Base-by-base conservation (phyloP, 2,888 invertebrate genomes). In the Stenichneumon culpator region DNA sequence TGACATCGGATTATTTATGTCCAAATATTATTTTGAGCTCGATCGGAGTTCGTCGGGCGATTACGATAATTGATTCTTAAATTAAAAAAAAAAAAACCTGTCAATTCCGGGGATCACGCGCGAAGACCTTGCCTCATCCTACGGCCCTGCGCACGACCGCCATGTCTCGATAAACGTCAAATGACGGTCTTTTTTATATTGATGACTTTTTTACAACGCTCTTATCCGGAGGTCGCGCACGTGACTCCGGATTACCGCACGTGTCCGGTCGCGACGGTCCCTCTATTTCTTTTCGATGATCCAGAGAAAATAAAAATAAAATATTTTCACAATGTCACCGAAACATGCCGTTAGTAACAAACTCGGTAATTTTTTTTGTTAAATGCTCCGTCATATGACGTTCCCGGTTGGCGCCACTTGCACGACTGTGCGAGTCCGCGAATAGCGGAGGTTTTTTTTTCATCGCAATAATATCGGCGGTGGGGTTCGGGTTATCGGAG, bases 381-480 rank as follows among this genome's bases (percentile, higher is more conserved):
- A 57, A 57, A 57, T 57, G 57, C 57, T 22, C 57, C 25, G 57
- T 25, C 57, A 57, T 14, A 14, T 57, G 57, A 57, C 57, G 57
- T 25, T 22, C 22, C 1, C 11, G 11, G 22, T 14, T 25, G 25
- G 60, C 60, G 60, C 60, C 25, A 28, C 60, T 5, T 11, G 32
- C 22, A 9, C n/a, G 25, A 16, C 28, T 14, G 25, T 25, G 63
- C 16, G 5, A 7, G 28, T 32, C 32, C 28, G 63, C 63, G 63
- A 63, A 63, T 63, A n/a, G 63, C 63, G 32, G 63, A n/a, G 28
- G 32, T 6, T n/a, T 32, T 63, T 60, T 60, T 63, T 28, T 57
- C 25, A 25, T 47, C 44, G 44, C 44, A 16, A 47, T 25, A 57
- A 57, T 57, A 57, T 57, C 57, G 57, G 57, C 4, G 25, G 57